Percentiles rank a stretch among this genome's conserved stretches.
phyloP scores from a whole-genome alignment of 2,888 invertebrate species.

The Abscondita cerata region DNA sequence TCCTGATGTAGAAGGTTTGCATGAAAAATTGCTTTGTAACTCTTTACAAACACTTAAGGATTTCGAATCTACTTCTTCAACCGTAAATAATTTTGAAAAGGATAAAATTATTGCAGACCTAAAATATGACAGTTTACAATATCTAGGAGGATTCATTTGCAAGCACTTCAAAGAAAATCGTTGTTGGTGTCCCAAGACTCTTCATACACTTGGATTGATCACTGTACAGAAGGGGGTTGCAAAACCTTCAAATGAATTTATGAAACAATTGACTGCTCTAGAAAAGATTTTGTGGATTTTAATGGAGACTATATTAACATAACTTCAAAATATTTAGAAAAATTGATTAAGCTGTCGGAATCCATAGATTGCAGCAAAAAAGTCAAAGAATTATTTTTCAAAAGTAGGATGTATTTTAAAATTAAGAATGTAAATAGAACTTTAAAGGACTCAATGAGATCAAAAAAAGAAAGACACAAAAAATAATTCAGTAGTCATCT shows the following conservation, averaged over 20 bases:
- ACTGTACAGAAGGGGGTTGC: constrained; percentile 16
- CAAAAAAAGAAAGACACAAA: constrained; percentile 12
- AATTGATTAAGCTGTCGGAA: neutral
- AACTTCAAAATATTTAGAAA: constrained; percentile 7
- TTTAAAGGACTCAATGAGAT: neutral
- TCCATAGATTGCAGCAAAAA: neutral
- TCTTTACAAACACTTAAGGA: neutral
- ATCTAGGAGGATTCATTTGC: constrained; percentile 39
- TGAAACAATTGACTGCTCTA: constrained; percentile 9
- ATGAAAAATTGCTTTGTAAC: constrained; percentile 5
- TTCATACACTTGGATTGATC: constrained; percentile 21
- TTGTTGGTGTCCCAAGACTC: neutral
- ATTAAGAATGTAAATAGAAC: constrained; percentile 11
- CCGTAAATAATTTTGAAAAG: neutral
- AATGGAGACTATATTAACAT: constrained; percentile 10
- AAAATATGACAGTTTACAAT: constrained; percentile 40
- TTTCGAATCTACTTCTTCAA: neutral
- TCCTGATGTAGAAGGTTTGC: constrained; percentile 23
- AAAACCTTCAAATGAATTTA: constrained; percentile 13
- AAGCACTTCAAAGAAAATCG: constrained; percentile 11
- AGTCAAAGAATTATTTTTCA: constrained; percentile 18
- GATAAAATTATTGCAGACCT: constrained; percentile 2
- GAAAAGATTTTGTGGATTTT: constrained; percentile 12
- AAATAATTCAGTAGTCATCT: neutral
- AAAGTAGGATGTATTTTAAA: constrained; percentile 20